phyloP scores from a whole-genome alignment of 1,140 invertebrate genomes.

The Nephotettix cincticeps region DNA sequence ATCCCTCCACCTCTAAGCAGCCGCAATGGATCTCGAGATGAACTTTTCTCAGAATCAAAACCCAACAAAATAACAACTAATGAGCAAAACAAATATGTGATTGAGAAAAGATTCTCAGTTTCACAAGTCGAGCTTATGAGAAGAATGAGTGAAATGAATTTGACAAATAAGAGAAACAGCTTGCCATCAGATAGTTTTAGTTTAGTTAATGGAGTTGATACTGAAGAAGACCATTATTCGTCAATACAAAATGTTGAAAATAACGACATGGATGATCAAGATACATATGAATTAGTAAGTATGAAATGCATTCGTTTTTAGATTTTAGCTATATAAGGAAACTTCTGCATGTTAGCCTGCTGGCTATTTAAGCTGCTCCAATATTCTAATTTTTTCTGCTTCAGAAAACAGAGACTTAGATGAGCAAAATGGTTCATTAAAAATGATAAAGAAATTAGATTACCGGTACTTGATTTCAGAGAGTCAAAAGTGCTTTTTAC shows the following conservation, averaged over 20 bases:
- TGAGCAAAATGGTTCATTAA: too few species aligned
- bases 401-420: too few species aligned
- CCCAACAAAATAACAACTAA: not conserved
- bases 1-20: not conserved
- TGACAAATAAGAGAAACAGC: conserved; percentile 2
- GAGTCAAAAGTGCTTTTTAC: too few species aligned
- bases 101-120: conserved; percentile 5
- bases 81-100: not conserved
- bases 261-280: conserved; percentile 3
- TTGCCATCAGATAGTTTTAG: not conserved
- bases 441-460: too few species aligned
- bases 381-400: too few species aligned
- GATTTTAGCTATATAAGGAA: too few species aligned
- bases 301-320: too few species aligned
- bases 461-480: too few species aligned
- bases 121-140: not conserved
- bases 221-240: not conserved
- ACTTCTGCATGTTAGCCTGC: too few species aligned
- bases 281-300: conserved; percentile 17
- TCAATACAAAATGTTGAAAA: not conserved
- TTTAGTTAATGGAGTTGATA: not conserved
- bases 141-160: conserved; percentile 11
- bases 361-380: too few species aligned
- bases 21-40: too few species aligned
- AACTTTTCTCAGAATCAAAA: too few species aligned